Percentiles rank a stretch among this genome's conserved stretches.
These are phyloP conservation scores for Pachypanchax playfairii DNA, from an alignment of 2,113 vertebrate species.

Conservation along the genomic window DNA sequence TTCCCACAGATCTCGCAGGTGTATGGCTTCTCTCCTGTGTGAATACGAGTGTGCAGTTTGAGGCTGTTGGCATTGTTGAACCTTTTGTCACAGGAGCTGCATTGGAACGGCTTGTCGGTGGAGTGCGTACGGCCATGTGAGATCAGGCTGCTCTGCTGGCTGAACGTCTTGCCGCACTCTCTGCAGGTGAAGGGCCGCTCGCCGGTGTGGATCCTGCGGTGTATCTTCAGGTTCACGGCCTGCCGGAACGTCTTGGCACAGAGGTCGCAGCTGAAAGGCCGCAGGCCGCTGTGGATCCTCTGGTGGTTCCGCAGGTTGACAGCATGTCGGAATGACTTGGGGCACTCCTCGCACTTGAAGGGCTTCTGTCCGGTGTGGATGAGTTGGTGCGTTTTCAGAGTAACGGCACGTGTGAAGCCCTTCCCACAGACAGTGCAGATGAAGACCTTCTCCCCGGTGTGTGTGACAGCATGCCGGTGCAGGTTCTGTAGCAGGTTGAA, in stretches of 20 bases:
- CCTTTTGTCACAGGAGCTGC: slow-evolving; percentile 68
- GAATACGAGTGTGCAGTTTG: slow-evolving; percentile 75
- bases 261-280: slow-evolving; percentile 72
- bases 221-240: slow-evolving; percentile 78
- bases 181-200: slow-evolving; percentile 76
- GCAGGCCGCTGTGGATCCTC: slow-evolving; percentile 70
- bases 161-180: slow-evolving; percentile 78
- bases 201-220: slow-evolving; percentile 75
- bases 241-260: slow-evolving; percentile 78
- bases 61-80: slow-evolving; percentile 80
- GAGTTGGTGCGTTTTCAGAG: slow-evolving; percentile 72
- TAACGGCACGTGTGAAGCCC: slow-evolving; percentile 76
- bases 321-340: slow-evolving; percentile 72
- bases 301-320: slow-evolving; percentile 77
- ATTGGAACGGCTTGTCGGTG: slow-evolving; percentile 63
- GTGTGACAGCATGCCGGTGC: slow-evolving; percentile 68
- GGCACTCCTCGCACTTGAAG: slow-evolving; percentile 66
- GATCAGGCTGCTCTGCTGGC: slow-evolving; percentile 79
- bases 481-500: slow-evolving; percentile 79
- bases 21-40: slow-evolving; percentile 79
- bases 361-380: slow-evolving; percentile 79
- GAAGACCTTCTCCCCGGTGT: slow-evolving; percentile 69
- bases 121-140: slow-evolving; percentile 76
- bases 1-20: slow-evolving; percentile 72
- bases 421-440: slow-evolving; percentile 69